Conservation (phyloP, 2,888 invertebrate genomes). For the Nyleta sp. region DNA sequence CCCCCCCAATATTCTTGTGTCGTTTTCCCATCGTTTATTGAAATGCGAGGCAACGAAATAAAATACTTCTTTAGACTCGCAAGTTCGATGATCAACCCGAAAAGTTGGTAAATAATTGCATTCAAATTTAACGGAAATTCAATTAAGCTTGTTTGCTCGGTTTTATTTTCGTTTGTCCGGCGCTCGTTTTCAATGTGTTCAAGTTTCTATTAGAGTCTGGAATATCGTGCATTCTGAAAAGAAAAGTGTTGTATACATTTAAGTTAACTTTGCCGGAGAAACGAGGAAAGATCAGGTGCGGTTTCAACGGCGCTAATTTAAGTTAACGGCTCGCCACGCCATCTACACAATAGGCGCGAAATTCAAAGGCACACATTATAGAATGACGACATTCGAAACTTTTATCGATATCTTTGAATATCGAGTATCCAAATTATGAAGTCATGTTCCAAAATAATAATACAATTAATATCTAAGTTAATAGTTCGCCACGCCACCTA, state of each 20-base stretch:
- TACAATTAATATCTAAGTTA: no score
- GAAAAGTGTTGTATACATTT: background rate
- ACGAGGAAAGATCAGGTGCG: background rate
- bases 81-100: constrained; percentile 4
- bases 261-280: no score
- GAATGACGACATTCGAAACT: no score
- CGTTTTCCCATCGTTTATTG: constrained; percentile 45
- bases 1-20: constrained; percentile 1
- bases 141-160: constrained; percentile 6
- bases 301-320: background rate
- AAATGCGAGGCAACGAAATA: constrained; percentile 30
- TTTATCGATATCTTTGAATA: no score
- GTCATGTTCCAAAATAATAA: no score
- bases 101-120: constrained; percentile 10
- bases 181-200: background rate
- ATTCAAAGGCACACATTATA: no score
- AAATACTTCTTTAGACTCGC: constrained; percentile 6
- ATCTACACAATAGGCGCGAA: no score
- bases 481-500: background rate
- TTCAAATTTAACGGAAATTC: constrained; percentile 15
- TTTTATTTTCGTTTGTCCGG: background rate
- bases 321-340: background rate
- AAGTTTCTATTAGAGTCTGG: background rate
- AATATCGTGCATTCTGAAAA: background rate
- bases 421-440: no score